Evolutionary conservation across 2,888 invertebrate genomes (phyloP).

Genomic region (Anarsia innoxiella): DNA sequence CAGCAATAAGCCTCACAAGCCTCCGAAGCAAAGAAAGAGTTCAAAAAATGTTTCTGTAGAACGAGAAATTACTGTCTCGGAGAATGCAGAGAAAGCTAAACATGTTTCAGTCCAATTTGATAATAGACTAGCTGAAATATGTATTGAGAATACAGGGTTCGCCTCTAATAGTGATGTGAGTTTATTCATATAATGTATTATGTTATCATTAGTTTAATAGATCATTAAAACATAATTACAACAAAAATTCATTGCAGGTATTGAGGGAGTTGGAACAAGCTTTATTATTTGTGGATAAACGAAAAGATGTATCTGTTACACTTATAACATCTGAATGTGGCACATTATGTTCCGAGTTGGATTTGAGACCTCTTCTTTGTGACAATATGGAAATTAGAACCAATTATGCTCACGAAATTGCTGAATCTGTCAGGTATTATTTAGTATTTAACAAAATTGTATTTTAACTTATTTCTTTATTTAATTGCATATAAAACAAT

Average conservation of each 20-base stretch:
- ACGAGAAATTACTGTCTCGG: slow-evolving; percentile 7
- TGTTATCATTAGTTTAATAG: too few relatives aligned
- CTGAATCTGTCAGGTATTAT: slow-evolving; percentile 81
- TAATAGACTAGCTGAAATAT: slow-evolving; percentile 53
- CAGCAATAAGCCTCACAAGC: slow-evolving; percentile 45
- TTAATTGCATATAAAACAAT: too few relatives aligned
- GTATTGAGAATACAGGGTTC: slow-evolving; percentile 41
- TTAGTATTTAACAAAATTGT: too few relatives aligned
- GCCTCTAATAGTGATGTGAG: slow-evolving; percentile 48
- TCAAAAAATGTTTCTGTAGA: slow-evolving; percentile 21
- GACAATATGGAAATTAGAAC: slow-evolving; percentile 77
- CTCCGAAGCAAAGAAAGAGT: slow-evolving; percentile 47
- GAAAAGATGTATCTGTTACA: slow-evolving; percentile 76
- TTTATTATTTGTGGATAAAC: slow-evolving; percentile 62
- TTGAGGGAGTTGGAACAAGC: slow-evolving; percentile 84
- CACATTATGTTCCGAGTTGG: slow-evolving; percentile 88
- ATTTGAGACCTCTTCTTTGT: slow-evolving; percentile 80
- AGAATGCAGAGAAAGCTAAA: slow-evolving; percentile 30
- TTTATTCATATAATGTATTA: too few relatives aligned
- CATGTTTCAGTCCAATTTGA: slow-evolving; percentile 46
- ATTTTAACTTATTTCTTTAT: too few relatives aligned
- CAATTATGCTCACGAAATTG: slow-evolving; percentile 79
- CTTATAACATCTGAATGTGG: slow-evolving; percentile 84
- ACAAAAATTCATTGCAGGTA: slow-evolving; percentile 73
- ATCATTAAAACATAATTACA: too few relatives aligned